A percentile compares a stretch with the other conserved stretches of the same genome.
Conservation (phyloP, 2,888 invertebrate species). For the Lasioglossum villosulum region DNA sequence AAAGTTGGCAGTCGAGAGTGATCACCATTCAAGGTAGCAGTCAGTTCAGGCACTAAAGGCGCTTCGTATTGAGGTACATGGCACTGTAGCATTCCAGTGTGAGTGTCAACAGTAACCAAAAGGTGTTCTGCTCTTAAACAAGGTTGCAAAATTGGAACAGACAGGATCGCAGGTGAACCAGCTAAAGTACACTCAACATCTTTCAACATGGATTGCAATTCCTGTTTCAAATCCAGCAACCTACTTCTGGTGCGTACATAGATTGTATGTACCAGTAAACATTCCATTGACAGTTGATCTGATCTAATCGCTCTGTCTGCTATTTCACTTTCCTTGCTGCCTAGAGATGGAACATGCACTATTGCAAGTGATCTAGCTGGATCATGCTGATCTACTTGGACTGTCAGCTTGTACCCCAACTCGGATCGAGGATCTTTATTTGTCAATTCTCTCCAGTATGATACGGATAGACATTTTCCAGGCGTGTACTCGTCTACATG, state of each 20-base stretch:
- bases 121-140: constrained; percentile 96
- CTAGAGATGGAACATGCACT: constrained; percentile 88
- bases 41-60: constrained; percentile 92
- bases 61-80: constrained; percentile 96
- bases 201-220: constrained; percentile 89
- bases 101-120: constrained; percentile 96
- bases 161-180: constrained; percentile 96
- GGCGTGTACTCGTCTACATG: constrained; percentile 96
- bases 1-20: constrained; percentile 88
- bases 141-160: constrained; percentile 94
- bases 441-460: constrained; percentile 94
- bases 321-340: constrained; percentile 89
- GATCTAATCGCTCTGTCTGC: constrained; percentile 93
- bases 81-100: constrained; percentile 95
- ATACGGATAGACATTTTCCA: constrained; percentile 95
- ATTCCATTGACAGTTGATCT: constrained; percentile 97
- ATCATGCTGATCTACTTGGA: constrained; percentile 94
- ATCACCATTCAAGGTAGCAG: constrained; percentile 91
- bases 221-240: constrained; percentile 92
- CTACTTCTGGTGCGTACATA: constrained; percentile 95
- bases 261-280: constrained; percentile 96
- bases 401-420: constrained; percentile 93
- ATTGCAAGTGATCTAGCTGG: constrained; percentile 91
- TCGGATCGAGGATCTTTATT: constrained; percentile 92
- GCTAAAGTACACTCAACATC: constrained; percentile 90